phyloP scores from a whole-genome alignment of 2,888 invertebrate species.

The Ormyrus pomaceus region DNA sequence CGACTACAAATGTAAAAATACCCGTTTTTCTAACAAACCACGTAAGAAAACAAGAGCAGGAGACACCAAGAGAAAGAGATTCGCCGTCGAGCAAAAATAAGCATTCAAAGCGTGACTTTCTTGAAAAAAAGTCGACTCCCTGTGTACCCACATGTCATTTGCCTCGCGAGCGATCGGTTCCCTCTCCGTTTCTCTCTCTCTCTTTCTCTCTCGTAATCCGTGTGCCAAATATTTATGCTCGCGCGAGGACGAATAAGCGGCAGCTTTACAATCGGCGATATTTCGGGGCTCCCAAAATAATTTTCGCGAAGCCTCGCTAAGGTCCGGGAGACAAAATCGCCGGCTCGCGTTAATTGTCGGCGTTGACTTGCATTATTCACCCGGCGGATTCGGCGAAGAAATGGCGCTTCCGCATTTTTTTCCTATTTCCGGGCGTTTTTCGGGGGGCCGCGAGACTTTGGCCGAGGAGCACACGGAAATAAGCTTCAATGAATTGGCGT shows the following conservation, averaged over 20 bases:
- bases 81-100: no score
- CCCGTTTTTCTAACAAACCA: neutral
- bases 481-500: slow-evolving; percentile 20
- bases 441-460: no score
- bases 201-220: slow-evolving; percentile 4
- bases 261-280: slow-evolving; percentile 52
- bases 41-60: neutral
- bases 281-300: slow-evolving; percentile 55
- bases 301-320: slow-evolving; percentile 52
- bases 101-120: neutral
- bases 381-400: no score
- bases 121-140: neutral
- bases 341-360: neutral
- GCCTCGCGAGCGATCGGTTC: slow-evolving; percentile 12
- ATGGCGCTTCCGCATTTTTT: no score
- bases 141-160: neutral
- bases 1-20: neutral
- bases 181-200: neutral
- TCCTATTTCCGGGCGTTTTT: no score
- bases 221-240: slow-evolving; percentile 50
- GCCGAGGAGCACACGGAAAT: neutral
- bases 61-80: neutral
- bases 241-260: slow-evolving; percentile 35
- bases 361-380: no score
- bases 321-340: slow-evolving; percentile 24